Evolutionary conservation across 2,797 vertebrate genomes (phyloP).

Genomic region (Tangara arthus): DNA sequence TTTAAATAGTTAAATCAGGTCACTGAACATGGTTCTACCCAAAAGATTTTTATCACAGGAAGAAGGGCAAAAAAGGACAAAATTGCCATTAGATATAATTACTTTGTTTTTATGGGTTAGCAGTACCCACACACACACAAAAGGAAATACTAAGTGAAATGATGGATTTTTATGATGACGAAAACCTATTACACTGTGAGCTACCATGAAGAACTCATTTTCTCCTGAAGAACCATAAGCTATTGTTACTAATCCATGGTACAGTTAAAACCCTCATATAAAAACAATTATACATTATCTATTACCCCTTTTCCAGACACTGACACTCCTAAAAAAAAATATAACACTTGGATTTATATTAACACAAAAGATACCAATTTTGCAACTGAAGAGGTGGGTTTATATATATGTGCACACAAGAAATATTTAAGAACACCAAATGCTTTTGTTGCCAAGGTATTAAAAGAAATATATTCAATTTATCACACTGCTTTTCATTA

Average conservation of each 20-base stretch:
- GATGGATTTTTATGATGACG: conserved; percentile 36
- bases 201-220: conserved; percentile 30
- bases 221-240: conserved; percentile 10
- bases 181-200: conserved; percentile 24
- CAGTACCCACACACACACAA: not conserved
- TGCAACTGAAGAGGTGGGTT: not conserved
- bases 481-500: not conserved
- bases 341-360: not conserved
- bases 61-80: conserved; percentile 39
- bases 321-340: not conserved
- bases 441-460: not conserved
- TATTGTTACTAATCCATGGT: not conserved
- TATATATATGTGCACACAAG: not conserved
- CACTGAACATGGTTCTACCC: not conserved
- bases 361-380: not conserved
- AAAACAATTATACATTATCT: conserved; percentile 12
- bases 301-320: not conserved
- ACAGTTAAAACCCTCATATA: not conserved
- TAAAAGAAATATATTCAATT: not conserved
- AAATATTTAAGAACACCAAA: not conserved
- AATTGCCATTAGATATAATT: conserved; percentile 9
- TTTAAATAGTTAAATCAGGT: not conserved
- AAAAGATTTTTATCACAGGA: not conserved
- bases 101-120: conserved; percentile 18
- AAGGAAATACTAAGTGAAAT: conserved; percentile 22